Base-by-base conservation (phyloP, 2,888 invertebrate species). In the Clistopyga incitator region DNA sequence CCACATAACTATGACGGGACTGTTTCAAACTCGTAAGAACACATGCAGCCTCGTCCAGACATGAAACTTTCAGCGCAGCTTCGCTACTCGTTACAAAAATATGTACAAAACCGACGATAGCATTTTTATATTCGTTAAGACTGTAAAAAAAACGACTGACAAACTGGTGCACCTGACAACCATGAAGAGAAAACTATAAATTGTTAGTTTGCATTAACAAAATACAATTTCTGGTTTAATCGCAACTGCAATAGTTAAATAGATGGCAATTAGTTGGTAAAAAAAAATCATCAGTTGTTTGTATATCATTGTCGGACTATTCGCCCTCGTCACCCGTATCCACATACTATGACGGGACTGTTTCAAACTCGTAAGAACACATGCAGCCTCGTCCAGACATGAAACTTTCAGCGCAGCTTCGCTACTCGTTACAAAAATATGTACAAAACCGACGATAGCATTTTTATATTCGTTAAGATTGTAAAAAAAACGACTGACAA, bases 291-390 rank as follows among this genome's bases (percentile, higher is more conserved):
- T n/a, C n/a, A n/a, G n/a, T n/a, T n/a, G n/a, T n/a, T n/a, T n/a
- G n/a, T n/a, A n/a, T n/a, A n/a, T n/a, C n/a, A n/a, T n/a, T n/a
- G n/a, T n/a, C n/a, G n/a, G n/a, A n/a, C n/a, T n/a, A n/a, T n/a
- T n/a, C n/a, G 59, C 56, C 61, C 52, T 76, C 70, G 52, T 64
- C 18, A 50, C 50, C 54, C 38, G 34, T 8, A 34, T 52, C n/a
- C 71, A 8, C 23, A 23, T 25, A 59, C 13, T 34, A 18, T 61
- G n/a, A 61, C 38, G 56, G 23, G 23, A 45, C 18, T 56, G 45
- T 25, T 38, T 25, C 11, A n/a, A 52, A 34, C 47, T 71, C 54
- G 70, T 54, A 56, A 52, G 38, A 72, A 72, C 47, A 13, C 29
- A 11, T 72, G 45, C 10, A 47, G 47, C 2, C 8, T 45, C 47